Evolutionary conservation across 2,113 vertebrate genomes (phyloP), one percentile per base, ranked within the genome.

Genomic region (Chinchilla lanigera): DNA sequence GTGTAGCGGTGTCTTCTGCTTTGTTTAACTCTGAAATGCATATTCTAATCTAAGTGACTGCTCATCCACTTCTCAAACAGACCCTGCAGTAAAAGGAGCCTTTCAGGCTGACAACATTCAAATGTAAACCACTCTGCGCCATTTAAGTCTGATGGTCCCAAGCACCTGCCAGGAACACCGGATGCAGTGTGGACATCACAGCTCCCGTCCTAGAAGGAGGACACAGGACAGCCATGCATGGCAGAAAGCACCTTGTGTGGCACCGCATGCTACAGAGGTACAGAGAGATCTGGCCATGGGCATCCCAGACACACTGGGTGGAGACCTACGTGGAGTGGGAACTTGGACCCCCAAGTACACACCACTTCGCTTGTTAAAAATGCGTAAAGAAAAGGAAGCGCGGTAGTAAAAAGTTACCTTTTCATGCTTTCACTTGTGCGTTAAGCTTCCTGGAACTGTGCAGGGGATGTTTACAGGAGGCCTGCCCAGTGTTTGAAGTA

Each of bases 211-310:
- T 38, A 24, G 11, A 28, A 44, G 16, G 17, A 19, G 69, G n/a
- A 65, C 58, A 41, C 7, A 22, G 11, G 58, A 67, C 0, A 1
- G 22, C 10, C 30, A 1, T 1, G 4, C 22, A 11, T 16, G 16
- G 7, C 0, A 38, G 41, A 58, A 52, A 56, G 67, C 3, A 41
- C 52, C 22, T 5, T 22, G 9, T 1, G 0, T 5, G 26, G 58
- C 56, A 20, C 9, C 6, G 33, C 0, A 1, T 13, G 6, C 54
- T 24, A 3, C 10, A 33, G n/a, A 82, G 33, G 6, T 1, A 2
- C 12, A 47, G 16, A 24, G 58, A 63, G 63, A 63, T 47, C 16
- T 10, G 61, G 26, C 35, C 16, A 5, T 0, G 0, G 14, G 63
- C 19, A 35, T 16, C 69, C 47, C 0, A n/a, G 73, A 56, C 24